Conservation (phyloP, 1,140 invertebrate species). For the Hirudo medicinalis region DNA sequence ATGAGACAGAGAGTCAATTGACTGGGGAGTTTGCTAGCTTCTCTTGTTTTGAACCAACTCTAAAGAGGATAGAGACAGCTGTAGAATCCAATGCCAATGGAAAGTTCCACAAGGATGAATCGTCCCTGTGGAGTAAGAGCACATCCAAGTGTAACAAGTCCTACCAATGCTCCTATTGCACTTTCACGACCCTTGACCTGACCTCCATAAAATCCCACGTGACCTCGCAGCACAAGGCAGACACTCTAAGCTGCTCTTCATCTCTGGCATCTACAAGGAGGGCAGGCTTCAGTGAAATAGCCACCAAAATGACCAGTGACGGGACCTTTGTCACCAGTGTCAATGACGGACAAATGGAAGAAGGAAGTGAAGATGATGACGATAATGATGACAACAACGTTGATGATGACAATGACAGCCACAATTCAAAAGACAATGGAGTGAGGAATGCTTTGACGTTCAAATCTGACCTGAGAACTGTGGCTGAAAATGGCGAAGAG, state of each 20-base stretch:
- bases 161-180: slow-evolving; percentile 20
- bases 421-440: too few species aligned
- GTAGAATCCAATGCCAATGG: neutral
- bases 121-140: neutral
- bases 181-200: slow-evolving; percentile 14
- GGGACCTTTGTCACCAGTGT: slow-evolving; percentile 18
- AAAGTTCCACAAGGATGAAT: neutral
- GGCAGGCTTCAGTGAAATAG: slow-evolving; percentile 16
- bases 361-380: neutral
- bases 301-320: slow-evolving; percentile 12
- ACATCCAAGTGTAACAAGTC: slow-evolving; percentile 11
- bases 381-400: neutral
- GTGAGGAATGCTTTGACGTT: too few species aligned
- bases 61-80: neutral
- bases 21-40: neutral
- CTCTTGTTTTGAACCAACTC: neutral
- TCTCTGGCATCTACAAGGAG: neutral
- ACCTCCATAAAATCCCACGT: slow-evolving; percentile 10
- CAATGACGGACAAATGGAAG: slow-evolving; percentile 2
- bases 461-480: too few species aligned
- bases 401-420: neutral
- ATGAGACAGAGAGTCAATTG: neutral
- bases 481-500: too few species aligned
- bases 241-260: neutral
- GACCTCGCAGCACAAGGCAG: slow-evolving; percentile 1